phyloP scores from a whole-genome alignment of 2,888 invertebrate genomes.

The Catocala nupta region DNA sequence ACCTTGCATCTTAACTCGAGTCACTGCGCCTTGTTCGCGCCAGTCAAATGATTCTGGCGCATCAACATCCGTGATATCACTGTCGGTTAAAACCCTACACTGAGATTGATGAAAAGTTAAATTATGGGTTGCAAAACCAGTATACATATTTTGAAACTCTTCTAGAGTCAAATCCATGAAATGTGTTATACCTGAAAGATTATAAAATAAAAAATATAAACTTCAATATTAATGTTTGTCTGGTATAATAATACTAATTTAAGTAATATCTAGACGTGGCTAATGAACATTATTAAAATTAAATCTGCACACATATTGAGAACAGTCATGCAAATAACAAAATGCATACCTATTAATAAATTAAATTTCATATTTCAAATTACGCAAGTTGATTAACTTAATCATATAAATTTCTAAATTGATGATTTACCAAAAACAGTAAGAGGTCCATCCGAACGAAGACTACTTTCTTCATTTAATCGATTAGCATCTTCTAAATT shows the following conservation, averaged over 20 bases:
- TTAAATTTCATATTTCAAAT: too few relatives aligned
- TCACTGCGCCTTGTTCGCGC: conserved; percentile 92
- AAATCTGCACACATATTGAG: too few relatives aligned
- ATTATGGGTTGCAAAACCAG: neutral
- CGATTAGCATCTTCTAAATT: conserved; percentile 17
- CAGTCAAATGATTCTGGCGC: conserved; percentile 85
- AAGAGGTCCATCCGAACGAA: neutral
- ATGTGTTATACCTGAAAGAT: conserved; percentile 32
- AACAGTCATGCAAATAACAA: too few relatives aligned
- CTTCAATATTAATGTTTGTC: too few relatives aligned
- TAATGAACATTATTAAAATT: too few relatives aligned
- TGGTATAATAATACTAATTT: too few relatives aligned
- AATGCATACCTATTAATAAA: too few relatives aligned
- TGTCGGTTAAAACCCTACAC: neutral
- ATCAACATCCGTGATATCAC: conserved; percentile 16
- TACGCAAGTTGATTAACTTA: too few relatives aligned
- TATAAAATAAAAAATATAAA: too few relatives aligned
- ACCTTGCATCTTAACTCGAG: conserved; percentile 92
- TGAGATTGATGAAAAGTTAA: neutral
- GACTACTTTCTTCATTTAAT: conserved; percentile 16
- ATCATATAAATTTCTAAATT: too few relatives aligned
- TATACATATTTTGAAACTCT: conserved; percentile 22
- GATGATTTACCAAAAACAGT: conserved; percentile 24
- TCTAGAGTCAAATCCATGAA: conserved; percentile 33
- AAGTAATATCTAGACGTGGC: too few relatives aligned